These are phyloP conservation scores for Volucella bombylans DNA, from an alignment of 2,888 invertebrate genomes.

Conservation along the genomic window DNA sequence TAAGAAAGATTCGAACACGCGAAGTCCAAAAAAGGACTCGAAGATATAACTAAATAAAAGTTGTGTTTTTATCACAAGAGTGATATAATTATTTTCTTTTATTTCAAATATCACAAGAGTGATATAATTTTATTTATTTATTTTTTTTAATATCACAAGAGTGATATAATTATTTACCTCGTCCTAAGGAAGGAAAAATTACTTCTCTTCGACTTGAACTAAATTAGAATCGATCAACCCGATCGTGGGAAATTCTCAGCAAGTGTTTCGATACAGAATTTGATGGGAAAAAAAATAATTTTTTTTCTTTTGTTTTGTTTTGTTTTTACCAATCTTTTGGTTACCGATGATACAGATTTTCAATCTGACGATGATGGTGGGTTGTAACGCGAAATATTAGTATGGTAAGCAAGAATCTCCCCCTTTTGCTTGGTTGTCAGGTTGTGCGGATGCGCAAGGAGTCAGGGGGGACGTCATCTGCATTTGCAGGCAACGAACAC, in stretches of 20 bases:
- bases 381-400: conserved; percentile 67
- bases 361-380: conserved; percentile 63
- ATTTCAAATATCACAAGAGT: too few relatives aligned
- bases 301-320: conserved; percentile 24
- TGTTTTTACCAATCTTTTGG: conserved; percentile 7
- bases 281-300: background rate
- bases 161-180: too few relatives aligned
- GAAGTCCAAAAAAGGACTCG: too few relatives aligned
- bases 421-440: conserved; percentile 25
- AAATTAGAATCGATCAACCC: conserved; percentile 62
- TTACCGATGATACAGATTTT: conserved; percentile 48
- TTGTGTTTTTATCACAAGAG: too few relatives aligned
- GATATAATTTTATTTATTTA: too few relatives aligned
- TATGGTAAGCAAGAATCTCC: conserved; percentile 51
- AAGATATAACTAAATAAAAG: too few relatives aligned
- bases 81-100: too few relatives aligned
- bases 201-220: conserved; percentile 15
- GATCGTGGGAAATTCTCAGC: conserved; percentile 68
- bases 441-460: background rate
- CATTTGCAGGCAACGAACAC: conserved; percentile 54
- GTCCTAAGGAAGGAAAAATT: conserved; percentile 30
- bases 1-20: too few relatives aligned
- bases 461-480: conserved; percentile 54
- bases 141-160: too few relatives aligned
- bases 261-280: conserved; percentile 2